Evolutionary conservation across 2,888 invertebrate genomes (phyloP), one percentile per base, ranked within the genome.

Genomic region (Sericinus montela): DNA sequence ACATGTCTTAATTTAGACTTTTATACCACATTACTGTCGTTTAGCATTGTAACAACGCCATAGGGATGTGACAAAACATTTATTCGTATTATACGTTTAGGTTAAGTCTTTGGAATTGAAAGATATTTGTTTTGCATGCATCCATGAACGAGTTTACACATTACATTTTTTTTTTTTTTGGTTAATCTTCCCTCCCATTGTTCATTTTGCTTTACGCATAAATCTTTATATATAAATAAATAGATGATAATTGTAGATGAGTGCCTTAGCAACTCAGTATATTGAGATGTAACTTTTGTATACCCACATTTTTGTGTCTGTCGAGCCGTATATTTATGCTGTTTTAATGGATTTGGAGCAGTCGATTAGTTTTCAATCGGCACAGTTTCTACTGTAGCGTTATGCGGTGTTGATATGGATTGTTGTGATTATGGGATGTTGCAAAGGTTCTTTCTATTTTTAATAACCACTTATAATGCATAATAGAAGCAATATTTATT

Each of bases 191-290:
- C 13, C 45, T 32, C 14, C 42, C 43, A 51, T 58, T 68, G 67
- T 67, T 58, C 52, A 56, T 66, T 45, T 67, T 69, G 77, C 79
- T 82, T 79, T 69, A 59, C 60, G 79, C 80, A 70, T 79, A 71
- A 74, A 72, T 57, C 68, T 75, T 73, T 72, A 71, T 78, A 76
- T 81, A 78, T 73, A 67, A 61, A 72, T 52, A 54, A 45, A 61
- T 75, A 77, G 76, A 75, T 72, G 64, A 66, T 78, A 82, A 79
- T 67, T 63, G 77, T 83, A 83, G 82, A 62, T 80, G 87, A 87
- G 87, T 88, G 87, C 87, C 88, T 87, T 87, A 87, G 87, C 87
- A 78, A 85, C 86, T 87, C 87, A 80, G 67, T 82, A 73, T 80
- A 76, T 72, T 80, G 75, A 79, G 76, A 71, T 75, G 68, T 64